Evolutionary conservation across 2,888 invertebrate species (phyloP), one percentile per base, ranked within the genome.

Genomic region (Eulithis prunata): DNA sequence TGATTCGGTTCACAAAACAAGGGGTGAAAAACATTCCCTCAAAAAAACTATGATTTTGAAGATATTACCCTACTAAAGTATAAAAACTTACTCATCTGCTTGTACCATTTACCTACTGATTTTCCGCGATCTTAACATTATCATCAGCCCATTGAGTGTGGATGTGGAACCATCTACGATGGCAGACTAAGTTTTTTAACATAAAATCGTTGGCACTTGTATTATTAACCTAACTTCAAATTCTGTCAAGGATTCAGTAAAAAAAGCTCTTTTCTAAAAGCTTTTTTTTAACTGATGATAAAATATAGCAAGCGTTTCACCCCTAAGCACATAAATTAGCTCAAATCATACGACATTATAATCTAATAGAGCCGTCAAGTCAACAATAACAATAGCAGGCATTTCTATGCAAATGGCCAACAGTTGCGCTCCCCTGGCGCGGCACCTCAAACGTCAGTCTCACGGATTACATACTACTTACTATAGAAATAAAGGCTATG

Each of bases 341-440:
- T 11, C 10, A 63, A 67, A 57, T 53, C 46, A 63, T 54, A 57
- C 45, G 41, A 46, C 45, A 46, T 47, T 28, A 60, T 66, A 62
- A 46, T 55, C 55, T 59, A 62, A 66, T 62, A 51, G 43, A 62
- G 51, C 58, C 55, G 62, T 74, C 65, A 63, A 14, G 53, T 59
- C 21, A 59, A 68, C 64, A 64, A 62, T 62, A 57, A 72, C 71
- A 67, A 77, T 71, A 70, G 78, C 79, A 84, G 78, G 75, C 78
- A 78, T 86, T 89, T 86, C 75, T 85, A 90, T 89, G 89, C 83
- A 86, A 89, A 89, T 89, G 76, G 66, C 53, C 69, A 66, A 72
- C 69, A 80, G 84, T 85, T 85, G 83, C 63, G 72, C 78, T 62
- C 85, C 87, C 83, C 89, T 87, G 89, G 72, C 80, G 84, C 89